Evolutionary conservation across 2,888 invertebrate species (phyloP).

Genomic region (Anodontia alba): DNA sequence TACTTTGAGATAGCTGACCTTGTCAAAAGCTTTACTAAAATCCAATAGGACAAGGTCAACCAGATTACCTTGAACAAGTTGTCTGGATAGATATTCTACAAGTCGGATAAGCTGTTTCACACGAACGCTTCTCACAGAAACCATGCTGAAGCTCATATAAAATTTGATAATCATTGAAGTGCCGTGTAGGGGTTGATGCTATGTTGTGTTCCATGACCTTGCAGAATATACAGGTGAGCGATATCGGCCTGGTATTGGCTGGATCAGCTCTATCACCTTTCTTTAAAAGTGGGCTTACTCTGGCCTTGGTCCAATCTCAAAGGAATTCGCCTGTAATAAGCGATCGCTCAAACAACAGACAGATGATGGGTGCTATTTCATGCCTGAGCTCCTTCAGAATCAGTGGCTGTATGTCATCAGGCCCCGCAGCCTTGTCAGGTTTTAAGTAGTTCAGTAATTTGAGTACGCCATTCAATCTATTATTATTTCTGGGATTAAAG

Average conservation of each 20-base stretch:
- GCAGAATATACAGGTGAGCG: constrained; percentile 13
- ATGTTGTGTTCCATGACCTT: constrained; percentile 8
- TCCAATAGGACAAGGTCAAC: constrained; percentile 3
- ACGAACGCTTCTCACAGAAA: constrained; percentile 8
- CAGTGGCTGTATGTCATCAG: neutral
- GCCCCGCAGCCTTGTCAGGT: neutral
- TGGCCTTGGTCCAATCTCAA: no score
- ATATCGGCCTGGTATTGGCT: constrained; percentile 11
- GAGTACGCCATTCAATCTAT: neutral
- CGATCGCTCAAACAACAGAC: neutral
- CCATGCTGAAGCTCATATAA: constrained; percentile 14
- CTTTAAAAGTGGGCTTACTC: no score
- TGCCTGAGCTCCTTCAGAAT: no score
- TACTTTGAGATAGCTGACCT: constrained; percentile 1
- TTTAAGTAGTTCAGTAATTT: neutral
- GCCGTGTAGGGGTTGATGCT: neutral
- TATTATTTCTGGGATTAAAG: neutral
- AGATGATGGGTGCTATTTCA: no score
- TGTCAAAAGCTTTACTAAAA: constrained; percentile 10
- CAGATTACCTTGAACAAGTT: neutral
- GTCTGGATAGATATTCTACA: neutral
- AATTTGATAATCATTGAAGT: neutral
- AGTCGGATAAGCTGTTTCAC: constrained; percentile 2
- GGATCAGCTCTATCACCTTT: neutral
- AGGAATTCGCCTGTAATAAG: neutral